phyloP scores from a whole-genome alignment of 2,797 vertebrate genomes.

The Gobio occitaniae region DNA sequence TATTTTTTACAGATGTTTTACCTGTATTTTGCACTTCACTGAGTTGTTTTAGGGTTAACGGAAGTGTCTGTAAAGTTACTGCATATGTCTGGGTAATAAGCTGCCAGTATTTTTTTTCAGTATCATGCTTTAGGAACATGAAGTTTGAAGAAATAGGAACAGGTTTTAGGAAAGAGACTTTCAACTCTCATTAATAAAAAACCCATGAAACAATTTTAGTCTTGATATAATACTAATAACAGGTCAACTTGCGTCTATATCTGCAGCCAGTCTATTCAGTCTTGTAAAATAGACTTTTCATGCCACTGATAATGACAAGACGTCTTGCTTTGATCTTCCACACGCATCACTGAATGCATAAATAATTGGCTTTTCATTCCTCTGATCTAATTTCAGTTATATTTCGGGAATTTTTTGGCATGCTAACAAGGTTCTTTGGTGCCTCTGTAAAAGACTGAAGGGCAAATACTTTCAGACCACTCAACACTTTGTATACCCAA shows the following conservation, averaged over 20 bases:
- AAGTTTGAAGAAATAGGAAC: too few species aligned
- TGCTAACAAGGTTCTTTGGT: background rate
- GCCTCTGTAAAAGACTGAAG: background rate
- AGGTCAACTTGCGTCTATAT: background rate
- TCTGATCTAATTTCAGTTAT: background rate
- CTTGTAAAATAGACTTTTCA: background rate
- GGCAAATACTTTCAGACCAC: background rate
- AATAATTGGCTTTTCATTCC: background rate
- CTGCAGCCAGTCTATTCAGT: background rate
- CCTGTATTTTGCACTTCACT: too few species aligned
- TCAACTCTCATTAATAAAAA: background rate
- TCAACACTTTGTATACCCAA: background rate
- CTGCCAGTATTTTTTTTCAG: too few species aligned
- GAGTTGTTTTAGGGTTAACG: too few species aligned
- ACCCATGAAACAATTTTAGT: background rate
- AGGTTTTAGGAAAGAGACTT: background rate
- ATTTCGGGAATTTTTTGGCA: background rate
- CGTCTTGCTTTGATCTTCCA: background rate
- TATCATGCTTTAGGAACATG: too few species aligned
- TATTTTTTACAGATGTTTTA: too few species aligned
- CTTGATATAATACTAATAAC: background rate
- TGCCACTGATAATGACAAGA: background rate
- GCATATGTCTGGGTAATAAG: too few species aligned
- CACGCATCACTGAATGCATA: background rate
- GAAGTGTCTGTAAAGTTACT: too few species aligned